phyloP scores from a whole-genome alignment of 1,140 invertebrate species.

The Cheumatopsyche charites region DNA sequence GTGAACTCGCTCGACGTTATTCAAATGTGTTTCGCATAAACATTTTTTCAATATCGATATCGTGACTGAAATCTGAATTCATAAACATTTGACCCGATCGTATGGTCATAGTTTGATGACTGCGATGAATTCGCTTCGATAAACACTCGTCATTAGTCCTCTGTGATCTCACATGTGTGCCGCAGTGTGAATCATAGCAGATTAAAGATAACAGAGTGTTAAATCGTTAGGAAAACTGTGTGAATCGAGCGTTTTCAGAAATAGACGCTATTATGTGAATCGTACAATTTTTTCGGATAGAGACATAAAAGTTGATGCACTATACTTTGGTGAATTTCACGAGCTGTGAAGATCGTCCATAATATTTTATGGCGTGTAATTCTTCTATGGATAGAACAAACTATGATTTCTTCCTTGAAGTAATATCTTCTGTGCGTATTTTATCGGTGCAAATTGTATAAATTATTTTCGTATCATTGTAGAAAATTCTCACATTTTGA shows the following conservation, averaged over 20 bases:
- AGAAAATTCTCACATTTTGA: too few species aligned
- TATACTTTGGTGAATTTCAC: not conserved
- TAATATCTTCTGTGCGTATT: too few species aligned
- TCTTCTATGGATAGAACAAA: not conserved
- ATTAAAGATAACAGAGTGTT: too few species aligned
- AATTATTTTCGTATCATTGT: too few species aligned
- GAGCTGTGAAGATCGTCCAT: not conserved
- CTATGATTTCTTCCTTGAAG: not conserved
- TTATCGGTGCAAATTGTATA: too few species aligned
- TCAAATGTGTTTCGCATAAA: too few species aligned
- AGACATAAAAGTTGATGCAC: slow-evolving; percentile 11
- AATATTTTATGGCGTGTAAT: slow-evolving; percentile 25
- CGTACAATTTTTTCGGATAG: not conserved
- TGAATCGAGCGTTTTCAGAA: too few species aligned
- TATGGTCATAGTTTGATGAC: not conserved
- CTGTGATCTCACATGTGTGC: not conserved
- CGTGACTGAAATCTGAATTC: too few species aligned
- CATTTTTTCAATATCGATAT: too few species aligned
- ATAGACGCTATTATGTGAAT: not conserved
- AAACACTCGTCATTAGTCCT: not conserved
- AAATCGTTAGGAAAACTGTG: too few species aligned
- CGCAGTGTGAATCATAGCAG: not conserved
- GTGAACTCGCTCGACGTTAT: too few species aligned
- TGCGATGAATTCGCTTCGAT: slow-evolving; percentile 8
- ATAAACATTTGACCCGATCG: too few species aligned